Conservation (phyloP, 2,888 invertebrate species). For the Hecatera dysodea region DNA sequence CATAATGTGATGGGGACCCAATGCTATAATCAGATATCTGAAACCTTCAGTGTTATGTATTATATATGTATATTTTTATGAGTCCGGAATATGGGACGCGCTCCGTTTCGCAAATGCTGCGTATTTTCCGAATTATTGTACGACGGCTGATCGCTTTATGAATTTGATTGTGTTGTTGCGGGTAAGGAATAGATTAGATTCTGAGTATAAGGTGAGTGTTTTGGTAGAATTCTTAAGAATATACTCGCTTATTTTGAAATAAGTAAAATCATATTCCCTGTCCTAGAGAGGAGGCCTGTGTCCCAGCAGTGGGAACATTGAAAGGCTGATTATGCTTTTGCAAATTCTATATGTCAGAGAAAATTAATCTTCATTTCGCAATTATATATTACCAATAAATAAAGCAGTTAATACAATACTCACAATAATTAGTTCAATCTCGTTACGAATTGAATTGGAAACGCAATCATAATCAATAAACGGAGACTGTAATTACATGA, state of each 20-base stretch:
- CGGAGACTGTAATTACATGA: constrained; percentile 35
- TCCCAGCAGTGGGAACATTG: no score
- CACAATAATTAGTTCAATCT: constrained; percentile 37
- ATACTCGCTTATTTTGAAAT: neutral
- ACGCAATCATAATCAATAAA: constrained; percentile 46
- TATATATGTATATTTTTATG: constrained; percentile 83
- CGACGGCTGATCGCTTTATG: constrained; percentile 65
- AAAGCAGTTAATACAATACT: neutral
- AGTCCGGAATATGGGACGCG: constrained; percentile 76
- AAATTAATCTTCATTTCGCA: neutral
- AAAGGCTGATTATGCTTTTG: no score
- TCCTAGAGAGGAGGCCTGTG: no score
- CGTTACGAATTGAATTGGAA: constrained; percentile 31
- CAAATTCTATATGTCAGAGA: no score
- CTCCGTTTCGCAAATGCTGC: constrained; percentile 76
- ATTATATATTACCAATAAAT: neutral
- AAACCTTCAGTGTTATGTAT: constrained; percentile 80
- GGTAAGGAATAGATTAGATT: constrained; percentile 41
- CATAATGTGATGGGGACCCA: constrained; percentile 86
- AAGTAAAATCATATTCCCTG: neutral
- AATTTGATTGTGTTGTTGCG: constrained; percentile 63
- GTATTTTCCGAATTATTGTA: constrained; percentile 71
- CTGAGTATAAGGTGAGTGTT: constrained; percentile 29
- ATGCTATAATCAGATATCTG: constrained; percentile 86
- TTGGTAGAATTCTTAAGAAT: constrained; percentile 1